Conservation (phyloP, 2,888 invertebrate genomes). For the Chaetogeoica ovagalla region DNA sequence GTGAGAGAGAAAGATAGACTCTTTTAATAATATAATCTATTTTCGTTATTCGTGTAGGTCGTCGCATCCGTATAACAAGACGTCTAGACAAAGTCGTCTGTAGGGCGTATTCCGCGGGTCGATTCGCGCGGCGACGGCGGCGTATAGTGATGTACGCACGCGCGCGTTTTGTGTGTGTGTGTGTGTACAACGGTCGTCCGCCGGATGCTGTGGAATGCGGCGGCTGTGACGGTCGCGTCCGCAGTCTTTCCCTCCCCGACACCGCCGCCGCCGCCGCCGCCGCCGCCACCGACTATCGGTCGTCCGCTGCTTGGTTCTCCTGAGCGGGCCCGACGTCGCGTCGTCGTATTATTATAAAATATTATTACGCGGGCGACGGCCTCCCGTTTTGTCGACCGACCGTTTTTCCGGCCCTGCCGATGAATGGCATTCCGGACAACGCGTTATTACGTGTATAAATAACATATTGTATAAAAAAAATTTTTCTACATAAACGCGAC, state of each 20-base stretch:
- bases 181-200: constrained; percentile 9
- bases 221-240: constrained; percentile 4
- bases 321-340: too few relatives aligned
- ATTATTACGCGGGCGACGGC: too few relatives aligned
- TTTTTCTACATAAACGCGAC: too few relatives aligned
- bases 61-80: constrained; percentile 48
- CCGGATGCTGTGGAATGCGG: constrained; percentile 52
- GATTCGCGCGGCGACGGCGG: constrained; percentile 39
- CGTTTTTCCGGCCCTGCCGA: constrained; percentile 37
- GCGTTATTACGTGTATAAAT: neutral
- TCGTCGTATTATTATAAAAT: too few relatives aligned
- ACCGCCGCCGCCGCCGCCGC: constrained; percentile 11
- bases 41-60: constrained; percentile 52
- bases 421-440: constrained; percentile 49
- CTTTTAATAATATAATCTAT: constrained; percentile 43
- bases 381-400: neutral
- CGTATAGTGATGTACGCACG: neutral
- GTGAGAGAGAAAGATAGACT: neutral
- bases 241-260: constrained; percentile 5
- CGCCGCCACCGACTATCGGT: neutral
- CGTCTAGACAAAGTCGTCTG: constrained; percentile 53
- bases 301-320: too few relatives aligned
- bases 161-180: neutral
- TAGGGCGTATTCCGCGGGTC: constrained; percentile 52
- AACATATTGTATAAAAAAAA: too few relatives aligned